Percentiles rank a stretch among this genome's conserved stretches.
Conservation (phyloP, 30 jellyfish, hydroid and myxozoan species). For the Thelohanellus kitauei region DNA sequence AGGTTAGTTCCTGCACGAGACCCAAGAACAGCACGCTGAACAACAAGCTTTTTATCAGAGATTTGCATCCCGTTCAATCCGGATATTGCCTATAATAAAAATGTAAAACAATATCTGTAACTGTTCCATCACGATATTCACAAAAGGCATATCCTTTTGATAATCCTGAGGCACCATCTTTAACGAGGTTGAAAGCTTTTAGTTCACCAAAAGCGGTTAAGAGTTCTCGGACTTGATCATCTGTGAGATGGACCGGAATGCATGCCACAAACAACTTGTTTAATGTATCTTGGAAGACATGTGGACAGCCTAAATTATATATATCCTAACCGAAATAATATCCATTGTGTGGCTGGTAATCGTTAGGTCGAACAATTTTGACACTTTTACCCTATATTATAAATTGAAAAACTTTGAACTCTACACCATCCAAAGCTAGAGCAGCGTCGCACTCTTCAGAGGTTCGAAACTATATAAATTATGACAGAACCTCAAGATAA, state of each 20-base stretch:
- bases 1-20: slow-evolving; percentile 11
- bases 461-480: slow-evolving; percentile 30
- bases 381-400: slow-evolving; percentile 50
- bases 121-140: slow-evolving; percentile 47
- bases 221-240: slow-evolving; percentile 19
- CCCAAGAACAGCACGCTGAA: slow-evolving; percentile 90
- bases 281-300: not conserved
- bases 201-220: slow-evolving; percentile 68
- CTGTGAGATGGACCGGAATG: not conserved
- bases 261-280: not conserved
- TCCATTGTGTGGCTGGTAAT: slow-evolving; percentile 86
- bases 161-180: slow-evolving; percentile 79
- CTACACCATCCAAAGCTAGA: slow-evolving; percentile 89
- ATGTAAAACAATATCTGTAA: slow-evolving; percentile 54
- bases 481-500: slow-evolving; percentile 32
- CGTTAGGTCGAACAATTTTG: slow-evolving; percentile 70
- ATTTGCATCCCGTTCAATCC: slow-evolving; percentile 95
- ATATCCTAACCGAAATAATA: slow-evolving; percentile 15
- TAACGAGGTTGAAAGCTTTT: slow-evolving; percentile 65
- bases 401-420: slow-evolving; percentile 20
- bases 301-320: not conserved
- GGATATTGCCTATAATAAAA: slow-evolving; percentile 42
- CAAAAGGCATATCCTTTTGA: slow-evolving; percentile 96
- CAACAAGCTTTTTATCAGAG: slow-evolving; percentile 62
- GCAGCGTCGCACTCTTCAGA: slow-evolving; percentile 78